These are phyloP conservation scores for Bombycilla garrulus DNA, from an alignment of 2,113 vertebrate species.

Conservation along the genomic window DNA sequence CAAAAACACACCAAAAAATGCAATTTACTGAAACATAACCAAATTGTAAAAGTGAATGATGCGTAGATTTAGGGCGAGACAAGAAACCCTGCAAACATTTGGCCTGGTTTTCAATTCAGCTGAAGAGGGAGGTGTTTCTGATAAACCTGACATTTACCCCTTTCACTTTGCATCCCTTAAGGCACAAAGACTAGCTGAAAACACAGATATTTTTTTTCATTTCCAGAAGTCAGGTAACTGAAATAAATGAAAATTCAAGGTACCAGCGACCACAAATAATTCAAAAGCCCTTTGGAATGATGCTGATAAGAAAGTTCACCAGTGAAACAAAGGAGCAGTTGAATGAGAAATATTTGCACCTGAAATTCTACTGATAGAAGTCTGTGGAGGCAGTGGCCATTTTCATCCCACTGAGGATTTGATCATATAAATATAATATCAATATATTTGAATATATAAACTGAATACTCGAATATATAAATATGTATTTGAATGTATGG, in stretches of 20 bases:
- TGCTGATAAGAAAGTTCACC: background rate
- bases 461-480: no score
- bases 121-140: background rate
- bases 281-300: background rate
- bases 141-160: background rate
- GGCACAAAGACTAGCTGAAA: background rate
- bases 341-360: background rate
- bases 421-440: background rate
- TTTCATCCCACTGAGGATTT: background rate
- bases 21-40: background rate
- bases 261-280: background rate
- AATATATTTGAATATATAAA: no score
- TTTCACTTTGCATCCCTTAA: background rate
- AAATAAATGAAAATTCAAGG: background rate
- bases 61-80: background rate
- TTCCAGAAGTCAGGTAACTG: background rate
- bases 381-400: background rate
- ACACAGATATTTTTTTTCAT: background rate
- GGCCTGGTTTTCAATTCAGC: background rate
- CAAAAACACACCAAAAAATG: background rate
- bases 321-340: background rate
- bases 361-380: background rate
- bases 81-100: background rate
- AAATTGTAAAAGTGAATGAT: constrained; percentile 11
- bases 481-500: no score